Conservation (phyloP, 2,113 vertebrate species). For the Heptranchias perlo region DNA sequence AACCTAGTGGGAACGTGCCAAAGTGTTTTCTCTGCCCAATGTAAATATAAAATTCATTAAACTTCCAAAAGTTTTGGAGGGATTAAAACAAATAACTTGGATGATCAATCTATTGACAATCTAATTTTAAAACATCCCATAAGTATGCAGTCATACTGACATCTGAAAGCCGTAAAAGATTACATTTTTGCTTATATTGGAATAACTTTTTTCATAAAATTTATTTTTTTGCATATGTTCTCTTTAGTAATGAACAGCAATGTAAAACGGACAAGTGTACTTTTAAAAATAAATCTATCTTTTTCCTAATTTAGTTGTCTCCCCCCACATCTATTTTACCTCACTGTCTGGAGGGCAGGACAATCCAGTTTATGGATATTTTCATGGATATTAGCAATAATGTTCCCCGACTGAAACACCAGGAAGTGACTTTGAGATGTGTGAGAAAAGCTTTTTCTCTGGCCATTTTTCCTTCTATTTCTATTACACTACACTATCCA, state of each 20-base stretch:
- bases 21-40: neutral
- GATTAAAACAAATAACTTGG: neutral
- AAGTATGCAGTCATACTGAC: neutral
- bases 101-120: too few species aligned
- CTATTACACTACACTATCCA: neutral
- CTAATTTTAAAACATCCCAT: neutral
- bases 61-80: neutral
- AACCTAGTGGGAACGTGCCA: neutral
- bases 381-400: neutral
- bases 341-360: neutral
- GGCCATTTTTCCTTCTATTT: neutral
- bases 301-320: neutral
- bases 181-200: neutral
- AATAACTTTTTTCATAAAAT: neutral
- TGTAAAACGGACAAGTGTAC: neutral
- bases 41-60: neutral
- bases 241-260: neutral
- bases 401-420: neutral
- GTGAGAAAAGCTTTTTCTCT: neutral
- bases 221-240: neutral
- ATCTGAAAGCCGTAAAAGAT: neutral
- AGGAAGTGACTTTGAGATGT: neutral
- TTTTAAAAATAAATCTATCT: neutral
- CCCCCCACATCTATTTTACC: neutral
- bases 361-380: neutral